Conservation (phyloP, 2,888 invertebrate species). For the Leptopilina myrica region DNA sequence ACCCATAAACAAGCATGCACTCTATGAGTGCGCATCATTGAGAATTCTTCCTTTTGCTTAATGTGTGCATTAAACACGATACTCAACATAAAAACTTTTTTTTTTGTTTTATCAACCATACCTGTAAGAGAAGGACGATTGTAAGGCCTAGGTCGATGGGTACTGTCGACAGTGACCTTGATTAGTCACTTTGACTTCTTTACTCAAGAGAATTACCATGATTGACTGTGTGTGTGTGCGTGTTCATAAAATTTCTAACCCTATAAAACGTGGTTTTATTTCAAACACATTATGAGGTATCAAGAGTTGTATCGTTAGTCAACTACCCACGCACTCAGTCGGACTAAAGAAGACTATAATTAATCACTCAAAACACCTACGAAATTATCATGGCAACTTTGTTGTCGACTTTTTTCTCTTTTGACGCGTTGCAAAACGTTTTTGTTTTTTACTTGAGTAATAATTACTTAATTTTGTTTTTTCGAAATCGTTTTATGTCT, state of each 20-base stretch:
- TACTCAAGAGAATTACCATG: slow-evolving; percentile 11
- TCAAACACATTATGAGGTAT: neutral
- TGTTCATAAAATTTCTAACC: neutral
- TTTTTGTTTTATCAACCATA: slow-evolving; percentile 11
- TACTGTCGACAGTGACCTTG: slow-evolving; percentile 31
- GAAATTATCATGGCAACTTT: neutral
- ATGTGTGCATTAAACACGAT: neutral
- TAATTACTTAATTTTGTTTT: too few relatives aligned
- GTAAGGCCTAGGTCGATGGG: slow-evolving; percentile 34
- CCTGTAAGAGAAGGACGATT: slow-evolving; percentile 19
- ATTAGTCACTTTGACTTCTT: slow-evolving; percentile 20
- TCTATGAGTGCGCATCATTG: neutral
- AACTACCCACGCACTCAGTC: neutral
- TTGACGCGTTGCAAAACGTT: too few relatives aligned
- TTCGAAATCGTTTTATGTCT: too few relatives aligned
- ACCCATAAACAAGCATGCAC: slow-evolving; percentile 7
- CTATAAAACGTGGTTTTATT: neutral
- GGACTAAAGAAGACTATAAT: neutral
- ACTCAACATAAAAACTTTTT: slow-evolving; percentile 12
- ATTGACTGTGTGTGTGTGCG: neutral
- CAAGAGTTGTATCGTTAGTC: slow-evolving; percentile 7
- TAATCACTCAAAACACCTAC: slow-evolving; percentile 13
- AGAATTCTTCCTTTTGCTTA: slow-evolving; percentile 5
- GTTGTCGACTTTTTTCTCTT: too few relatives aligned
- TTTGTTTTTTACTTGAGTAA: too few relatives aligned